These are phyloP conservation scores for Drosophila quinaria DNA, from an alignment of 2,888 invertebrate genomes.

Conservation along the genomic window DNA sequence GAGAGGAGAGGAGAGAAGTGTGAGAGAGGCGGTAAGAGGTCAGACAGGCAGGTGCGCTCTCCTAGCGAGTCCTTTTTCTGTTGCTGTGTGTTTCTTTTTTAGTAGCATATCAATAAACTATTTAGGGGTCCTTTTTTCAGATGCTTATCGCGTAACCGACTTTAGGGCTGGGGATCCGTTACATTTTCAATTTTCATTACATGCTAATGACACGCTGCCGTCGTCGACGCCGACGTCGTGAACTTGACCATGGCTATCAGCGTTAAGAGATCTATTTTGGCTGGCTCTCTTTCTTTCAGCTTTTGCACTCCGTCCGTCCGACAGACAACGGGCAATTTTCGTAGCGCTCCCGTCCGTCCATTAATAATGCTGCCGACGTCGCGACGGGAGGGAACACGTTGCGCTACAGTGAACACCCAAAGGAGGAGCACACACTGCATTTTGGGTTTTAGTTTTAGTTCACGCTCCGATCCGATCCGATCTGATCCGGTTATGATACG, in stretches of 20 bases:
- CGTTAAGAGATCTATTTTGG: constrained; percentile 62
- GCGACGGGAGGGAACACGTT: constrained; percentile 29
- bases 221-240: constrained; percentile 80
- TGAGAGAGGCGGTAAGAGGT: constrained; percentile 12
- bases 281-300: neutral
- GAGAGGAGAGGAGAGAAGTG: neutral
- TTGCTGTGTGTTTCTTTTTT: constrained; percentile 9
- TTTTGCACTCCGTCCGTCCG: neutral
- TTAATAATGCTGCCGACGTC: constrained; percentile 66
- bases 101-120: constrained; percentile 74
- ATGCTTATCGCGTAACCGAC: constrained; percentile 67
- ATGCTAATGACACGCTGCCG: constrained; percentile 67
- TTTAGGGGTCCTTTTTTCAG: constrained; percentile 63
- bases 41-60: constrained; percentile 56
- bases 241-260: constrained; percentile 85
- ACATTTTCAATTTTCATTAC: constrained; percentile 82
- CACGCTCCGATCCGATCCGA: constrained; percentile 80
- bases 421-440: constrained; percentile 57
- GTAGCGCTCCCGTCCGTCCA: constrained; percentile 66
- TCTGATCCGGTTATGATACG: constrained; percentile 75
- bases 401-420: constrained; percentile 64
- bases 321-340: constrained; percentile 46
- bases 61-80: constrained; percentile 40
- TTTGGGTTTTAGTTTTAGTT: constrained; percentile 71
- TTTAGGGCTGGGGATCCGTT: constrained; percentile 72